Evolutionary conservation across 2,797 vertebrate genomes (phyloP).

Genomic region (Enteromius fasciolatus): DNA sequence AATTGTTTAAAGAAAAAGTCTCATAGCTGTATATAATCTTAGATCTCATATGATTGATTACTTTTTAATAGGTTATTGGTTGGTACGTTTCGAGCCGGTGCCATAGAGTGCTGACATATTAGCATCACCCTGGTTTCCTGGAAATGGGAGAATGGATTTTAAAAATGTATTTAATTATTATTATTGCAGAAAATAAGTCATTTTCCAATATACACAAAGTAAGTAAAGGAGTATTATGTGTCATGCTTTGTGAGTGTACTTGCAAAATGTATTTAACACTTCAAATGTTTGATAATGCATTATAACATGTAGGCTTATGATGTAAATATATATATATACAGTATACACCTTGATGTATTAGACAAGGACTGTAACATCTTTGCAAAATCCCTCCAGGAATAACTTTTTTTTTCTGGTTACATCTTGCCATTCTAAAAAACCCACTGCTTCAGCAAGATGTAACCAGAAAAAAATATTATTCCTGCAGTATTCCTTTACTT

Average conservation of each 20-base stretch:
- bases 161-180: background rate
- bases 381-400: no score
- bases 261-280: no score
- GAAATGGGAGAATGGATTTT: no score
- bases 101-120: no score
- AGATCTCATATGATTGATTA: constrained; percentile 12
- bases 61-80: background rate
- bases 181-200: background rate
- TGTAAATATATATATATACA: no score
- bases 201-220: background rate
- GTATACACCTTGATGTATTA: no score
- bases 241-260: no score
- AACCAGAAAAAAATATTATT: background rate
- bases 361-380: no score
- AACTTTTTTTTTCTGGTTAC: no score
- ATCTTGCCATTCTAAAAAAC: background rate
- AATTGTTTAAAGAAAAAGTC: constrained; percentile 5
- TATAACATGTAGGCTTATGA: no score
- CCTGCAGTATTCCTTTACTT: no score
- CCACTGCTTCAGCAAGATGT: background rate
- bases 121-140: background rate
- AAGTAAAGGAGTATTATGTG: background rate
- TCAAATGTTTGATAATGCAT: no score
- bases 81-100: background rate
- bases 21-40: background rate